Conservation (phyloP, 2,113 vertebrate genomes). For the Syngnathus scovelli region DNA sequence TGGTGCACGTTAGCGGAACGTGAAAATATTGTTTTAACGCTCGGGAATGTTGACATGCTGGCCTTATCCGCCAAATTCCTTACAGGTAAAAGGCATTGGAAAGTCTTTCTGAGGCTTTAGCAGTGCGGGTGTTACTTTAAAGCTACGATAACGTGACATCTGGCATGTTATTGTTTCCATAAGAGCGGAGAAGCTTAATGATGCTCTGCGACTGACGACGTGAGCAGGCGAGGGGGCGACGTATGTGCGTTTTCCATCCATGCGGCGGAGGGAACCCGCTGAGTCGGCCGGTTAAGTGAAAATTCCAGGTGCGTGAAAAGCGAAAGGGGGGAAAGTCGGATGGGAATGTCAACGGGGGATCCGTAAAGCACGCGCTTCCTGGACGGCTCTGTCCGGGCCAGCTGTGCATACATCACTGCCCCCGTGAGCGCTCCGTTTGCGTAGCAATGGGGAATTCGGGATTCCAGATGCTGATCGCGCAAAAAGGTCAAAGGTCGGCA, state of each 20-base stretch:
- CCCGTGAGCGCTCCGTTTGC: slow-evolving; percentile 25
- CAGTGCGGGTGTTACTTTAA: slow-evolving; percentile 20
- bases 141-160: slow-evolving; percentile 37
- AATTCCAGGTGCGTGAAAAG: slow-evolving; percentile 59
- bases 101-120: slow-evolving; percentile 11
- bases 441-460: background rate
- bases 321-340: slow-evolving; percentile 38
- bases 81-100: background rate
- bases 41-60: slow-evolving; percentile 1
- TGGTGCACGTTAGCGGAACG: background rate
- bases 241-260: slow-evolving; percentile 33
- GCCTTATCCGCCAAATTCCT: slow-evolving; percentile 10
- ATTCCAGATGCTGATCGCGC: slow-evolving; percentile 46
- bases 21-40: background rate
- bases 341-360: slow-evolving; percentile 59
- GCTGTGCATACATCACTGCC: slow-evolving; percentile 68
- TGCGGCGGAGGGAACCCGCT: slow-evolving; percentile 33
- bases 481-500: slow-evolving; percentile 67
- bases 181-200: slow-evolving; percentile 38
- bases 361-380: slow-evolving; percentile 66
- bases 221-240: slow-evolving; percentile 44
- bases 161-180: slow-evolving; percentile 53
- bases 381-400: slow-evolving; percentile 60
- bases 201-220: slow-evolving; percentile 38
- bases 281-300: slow-evolving; percentile 53